A percentile compares a stretch with the other conserved stretches of the same genome.
Evolutionary conservation across 2,888 invertebrate genomes (phyloP).

Genomic region (Chrysolina haemoptera): DNA sequence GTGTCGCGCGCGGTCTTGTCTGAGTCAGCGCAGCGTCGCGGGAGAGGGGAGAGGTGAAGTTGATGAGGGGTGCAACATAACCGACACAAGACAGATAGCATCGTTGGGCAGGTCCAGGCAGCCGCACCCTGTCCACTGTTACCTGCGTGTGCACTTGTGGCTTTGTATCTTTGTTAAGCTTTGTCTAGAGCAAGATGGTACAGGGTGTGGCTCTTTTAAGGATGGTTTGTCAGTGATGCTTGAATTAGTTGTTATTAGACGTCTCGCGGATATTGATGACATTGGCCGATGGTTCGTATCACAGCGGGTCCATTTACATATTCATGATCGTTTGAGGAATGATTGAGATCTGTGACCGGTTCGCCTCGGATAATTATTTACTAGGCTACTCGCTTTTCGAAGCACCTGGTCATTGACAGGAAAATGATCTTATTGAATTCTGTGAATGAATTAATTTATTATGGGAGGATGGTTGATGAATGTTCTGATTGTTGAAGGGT

Average conservation of each 20-base stretch:
- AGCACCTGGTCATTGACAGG: not conserved
- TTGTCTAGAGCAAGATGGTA: constrained; percentile 32
- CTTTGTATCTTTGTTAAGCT: constrained; percentile 43
- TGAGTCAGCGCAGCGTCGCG: constrained; percentile 25
- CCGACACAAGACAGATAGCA: constrained; percentile 48
- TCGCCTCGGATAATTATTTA: not conserved
- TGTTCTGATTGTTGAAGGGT: too few relatives aligned
- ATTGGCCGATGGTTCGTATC: constrained; percentile 17
- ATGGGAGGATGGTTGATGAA: not conserved
- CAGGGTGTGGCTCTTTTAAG: constrained; percentile 40
- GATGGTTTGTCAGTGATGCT: constrained; percentile 40
- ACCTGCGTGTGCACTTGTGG: constrained; percentile 42
- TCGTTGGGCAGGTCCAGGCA: constrained; percentile 41
- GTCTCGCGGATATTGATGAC: constrained; percentile 27
- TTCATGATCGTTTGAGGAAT: constrained; percentile 8
- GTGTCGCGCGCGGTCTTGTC: constrained; percentile 37
- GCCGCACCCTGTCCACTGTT: constrained; percentile 51
- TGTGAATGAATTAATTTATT: not conserved
- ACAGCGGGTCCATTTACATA: constrained; percentile 13
- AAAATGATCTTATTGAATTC: not conserved
- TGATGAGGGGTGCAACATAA: constrained; percentile 42
- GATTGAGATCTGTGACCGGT: constrained; percentile 13
- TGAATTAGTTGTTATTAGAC: constrained; percentile 42
- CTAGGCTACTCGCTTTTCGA: not conserved
- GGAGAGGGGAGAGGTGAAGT: constrained; percentile 22